Evolutionary conservation across 2,113 vertebrate species (phyloP).

Genomic region (Stomatorhinus ivindoensis): DNA sequence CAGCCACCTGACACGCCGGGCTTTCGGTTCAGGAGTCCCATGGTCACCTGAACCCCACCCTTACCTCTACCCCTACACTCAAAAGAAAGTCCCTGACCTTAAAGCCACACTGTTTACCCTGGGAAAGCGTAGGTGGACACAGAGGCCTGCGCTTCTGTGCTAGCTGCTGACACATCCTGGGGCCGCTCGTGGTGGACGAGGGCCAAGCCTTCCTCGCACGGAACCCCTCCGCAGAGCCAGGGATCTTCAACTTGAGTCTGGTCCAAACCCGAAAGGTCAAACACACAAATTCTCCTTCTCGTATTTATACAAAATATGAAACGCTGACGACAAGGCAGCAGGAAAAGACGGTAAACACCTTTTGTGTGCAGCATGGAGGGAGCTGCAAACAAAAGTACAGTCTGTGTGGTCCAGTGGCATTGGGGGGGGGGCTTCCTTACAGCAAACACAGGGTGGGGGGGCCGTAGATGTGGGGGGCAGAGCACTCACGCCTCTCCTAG

Average conservation of each 20-base stretch:
- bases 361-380: slow-evolving; percentile 44
- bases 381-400: slow-evolving; percentile 38
- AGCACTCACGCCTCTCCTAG: slow-evolving; percentile 43
- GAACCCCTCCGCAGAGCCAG: slow-evolving; percentile 43
- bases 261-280: slow-evolving; percentile 28
- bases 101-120: not conserved
- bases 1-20: not conserved
- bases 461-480: slow-evolving; percentile 32
- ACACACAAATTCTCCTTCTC: slow-evolving; percentile 29
- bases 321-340: slow-evolving; percentile 10
- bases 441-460: slow-evolving; percentile 38
- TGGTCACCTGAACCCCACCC: not conserved
- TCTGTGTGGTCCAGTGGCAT: slow-evolving; percentile 67
- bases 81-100: not conserved
- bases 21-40: not conserved
- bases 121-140: not conserved
- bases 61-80: not conserved
- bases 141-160: slow-evolving; percentile 11
- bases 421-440: slow-evolving; percentile 34
- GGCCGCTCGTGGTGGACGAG: slow-evolving; percentile 37
- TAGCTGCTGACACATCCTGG: slow-evolving; percentile 36
- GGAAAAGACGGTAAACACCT: slow-evolving; percentile 49
- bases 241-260: slow-evolving; percentile 41
- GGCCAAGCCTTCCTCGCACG: slow-evolving; percentile 48
- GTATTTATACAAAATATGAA: slow-evolving; percentile 48